Base-by-base conservation (phyloP, 2,888 invertebrate species). In the Chrysina gloriosa region DNA sequence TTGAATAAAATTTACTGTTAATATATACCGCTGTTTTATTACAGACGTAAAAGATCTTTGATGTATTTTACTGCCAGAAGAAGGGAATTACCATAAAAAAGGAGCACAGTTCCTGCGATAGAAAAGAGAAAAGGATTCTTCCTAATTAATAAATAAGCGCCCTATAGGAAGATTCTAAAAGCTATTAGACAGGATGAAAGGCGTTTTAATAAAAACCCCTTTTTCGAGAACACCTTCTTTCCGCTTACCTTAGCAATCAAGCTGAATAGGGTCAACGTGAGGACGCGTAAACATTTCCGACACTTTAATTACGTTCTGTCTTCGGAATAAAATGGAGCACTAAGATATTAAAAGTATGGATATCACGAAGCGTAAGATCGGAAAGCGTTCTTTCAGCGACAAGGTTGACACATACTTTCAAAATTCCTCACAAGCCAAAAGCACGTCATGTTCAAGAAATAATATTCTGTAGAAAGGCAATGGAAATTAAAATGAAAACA, bases 231-330 rank as follows among this genome's bases (percentile, higher is more conserved):
- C 71, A 70, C 70, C 71, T 71, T 69, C 75, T 76, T 76, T 76
- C 11, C 73, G 77, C 75, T 76, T 75, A 58, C 58, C 42, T 58
- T 14, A 58, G 77, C 77, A 78, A 78, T 78, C 77, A 78, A 78
- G 75, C 73, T 70, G 75, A 76, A 77, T 76, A 76, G 75, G 77
- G 76, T 77, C 75, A 78, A 77, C 77, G 76, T 77, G 78, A 76
- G 76, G 77, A 76, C 76, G 76, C 77, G 78, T 77, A 78, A 78
- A 78, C 78, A 78, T 77, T 77, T 76, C 75, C 73, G 77, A 78
- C 77, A 77, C 76, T 77, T 79, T 79, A 78, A 79, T 79, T 78
- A 78, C 77, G 76, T 73, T 72, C 70, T 74, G 77, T 75, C 76
- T 66, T 56, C 56, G 7, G 58, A 66, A 56, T 66, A 45, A 58